Percentiles rank a stretch among this genome's conserved stretches.
These are phyloP conservation scores for Crotalus viridis DNA, from an alignment of 2,113 vertebrate genomes.

Conservation along the genomic window DNA sequence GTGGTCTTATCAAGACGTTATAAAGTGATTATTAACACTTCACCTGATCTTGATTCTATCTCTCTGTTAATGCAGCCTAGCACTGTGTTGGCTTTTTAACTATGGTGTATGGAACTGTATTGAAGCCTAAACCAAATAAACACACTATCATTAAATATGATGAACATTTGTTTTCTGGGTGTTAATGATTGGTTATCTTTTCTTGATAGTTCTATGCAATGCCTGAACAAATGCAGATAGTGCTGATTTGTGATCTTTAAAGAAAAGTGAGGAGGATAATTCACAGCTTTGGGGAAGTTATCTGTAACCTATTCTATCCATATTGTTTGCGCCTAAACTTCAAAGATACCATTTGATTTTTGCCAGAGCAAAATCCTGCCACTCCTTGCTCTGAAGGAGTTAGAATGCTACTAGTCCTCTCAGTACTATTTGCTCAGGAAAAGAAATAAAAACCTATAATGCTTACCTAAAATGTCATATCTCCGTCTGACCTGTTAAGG, in stretches of 20 bases:
- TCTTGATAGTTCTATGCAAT: not conserved
- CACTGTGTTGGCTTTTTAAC: not conserved
- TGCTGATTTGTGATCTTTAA: not conserved
- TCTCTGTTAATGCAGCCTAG: too few relatives aligned
- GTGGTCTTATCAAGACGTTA: too few relatives aligned
- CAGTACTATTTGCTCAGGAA: not conserved
- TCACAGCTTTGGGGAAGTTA: not conserved
- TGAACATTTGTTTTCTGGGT: not conserved
- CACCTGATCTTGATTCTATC: too few relatives aligned
- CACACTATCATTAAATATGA: not conserved
- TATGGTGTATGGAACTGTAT: not conserved
- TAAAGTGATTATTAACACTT: too few relatives aligned
- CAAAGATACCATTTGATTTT: not conserved
- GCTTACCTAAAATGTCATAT: not conserved
- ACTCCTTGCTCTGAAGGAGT: not conserved
- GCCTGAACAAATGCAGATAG: not conserved
- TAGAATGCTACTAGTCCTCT: not conserved
- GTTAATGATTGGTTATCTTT: not conserved
- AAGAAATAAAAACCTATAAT: not conserved
- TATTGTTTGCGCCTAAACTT: not conserved
- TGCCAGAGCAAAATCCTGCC: not conserved
- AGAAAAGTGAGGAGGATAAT: too few relatives aligned
- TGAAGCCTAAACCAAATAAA: not conserved
- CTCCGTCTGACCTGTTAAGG: not conserved
- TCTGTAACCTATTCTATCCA: not conserved